Percentiles rank a stretch among this genome's conserved stretches.
phyloP scores from a whole-genome alignment of 2,888 invertebrate species.

The Trachelus troglodyta region DNA sequence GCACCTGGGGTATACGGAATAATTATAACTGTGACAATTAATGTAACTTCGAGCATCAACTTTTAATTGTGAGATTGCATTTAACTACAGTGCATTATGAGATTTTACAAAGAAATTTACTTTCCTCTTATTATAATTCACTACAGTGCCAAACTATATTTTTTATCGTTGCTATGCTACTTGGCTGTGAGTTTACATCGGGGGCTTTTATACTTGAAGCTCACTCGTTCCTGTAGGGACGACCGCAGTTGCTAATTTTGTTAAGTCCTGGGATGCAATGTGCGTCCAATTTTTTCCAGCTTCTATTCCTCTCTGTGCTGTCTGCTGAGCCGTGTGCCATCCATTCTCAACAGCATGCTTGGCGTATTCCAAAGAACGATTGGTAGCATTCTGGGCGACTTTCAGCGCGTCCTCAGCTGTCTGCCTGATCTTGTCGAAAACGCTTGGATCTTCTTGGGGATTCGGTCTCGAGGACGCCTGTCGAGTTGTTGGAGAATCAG shows the following conservation, averaged over 20 bases:
- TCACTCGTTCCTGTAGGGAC: not conserved
- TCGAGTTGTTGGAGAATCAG: not conserved
- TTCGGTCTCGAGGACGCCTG: not conserved
- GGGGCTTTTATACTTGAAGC: not conserved
- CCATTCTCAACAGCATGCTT: slow-evolving; percentile 25
- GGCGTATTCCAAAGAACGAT: slow-evolving; percentile 26
- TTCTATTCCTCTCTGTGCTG: slow-evolving; percentile 23
- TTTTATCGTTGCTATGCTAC: not conserved
- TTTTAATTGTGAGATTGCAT: not conserved
- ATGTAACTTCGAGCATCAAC: not conserved
- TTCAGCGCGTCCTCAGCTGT: slow-evolving; percentile 25
- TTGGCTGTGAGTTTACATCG: not conserved
- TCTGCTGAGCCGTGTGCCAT: slow-evolving; percentile 27
- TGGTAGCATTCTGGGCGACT: slow-evolving; percentile 26
- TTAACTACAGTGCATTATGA: not conserved
- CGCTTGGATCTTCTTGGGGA: not conserved
- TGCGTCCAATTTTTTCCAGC: not conserved
- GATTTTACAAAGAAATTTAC: not conserved
- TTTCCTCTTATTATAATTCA: not conserved
- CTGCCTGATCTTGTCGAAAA: not conserved
- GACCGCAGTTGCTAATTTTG: not conserved
- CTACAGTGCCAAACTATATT: not conserved
- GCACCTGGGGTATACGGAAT: not conserved
- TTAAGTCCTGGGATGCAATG: not conserved
- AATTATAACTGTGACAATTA: not conserved